Evolutionary conservation across 2,888 invertebrate genomes (phyloP).

Genomic region (Apoda limacodes): DNA sequence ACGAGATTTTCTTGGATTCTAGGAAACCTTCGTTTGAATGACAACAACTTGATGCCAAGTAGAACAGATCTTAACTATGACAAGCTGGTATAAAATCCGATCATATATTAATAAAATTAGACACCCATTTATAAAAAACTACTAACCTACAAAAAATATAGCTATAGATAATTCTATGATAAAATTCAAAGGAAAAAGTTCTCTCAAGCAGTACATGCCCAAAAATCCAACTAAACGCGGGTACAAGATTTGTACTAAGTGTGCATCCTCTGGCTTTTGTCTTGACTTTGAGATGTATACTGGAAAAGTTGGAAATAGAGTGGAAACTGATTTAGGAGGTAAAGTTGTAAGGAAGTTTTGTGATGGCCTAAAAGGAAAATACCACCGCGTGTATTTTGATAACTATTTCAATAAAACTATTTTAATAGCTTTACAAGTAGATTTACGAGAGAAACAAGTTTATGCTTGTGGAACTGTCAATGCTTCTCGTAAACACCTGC

Average conservation of each 20-base stretch:
- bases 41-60: conserved; percentile 11
- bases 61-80: conserved; percentile 8
- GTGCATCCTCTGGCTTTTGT: conserved; percentile 3
- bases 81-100: conserved; percentile 13
- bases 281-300: conserved; percentile 14
- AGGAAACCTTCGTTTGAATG: conserved; percentile 10
- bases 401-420: conserved; percentile 15
- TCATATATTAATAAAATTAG: conserved; percentile 7
- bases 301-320: conserved; percentile 10
- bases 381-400: conserved; percentile 12
- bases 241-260: conserved; percentile 1
- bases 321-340: conserved; percentile 11
- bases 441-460: conserved; percentile 8
- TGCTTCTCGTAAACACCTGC: conserved; percentile 3
- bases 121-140: conserved; percentile 6
- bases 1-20: conserved; percentile 8
- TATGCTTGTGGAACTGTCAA: conserved; percentile 13
- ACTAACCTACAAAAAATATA: conserved; percentile 2
- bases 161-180: conserved; percentile 5
- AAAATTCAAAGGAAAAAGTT: conserved; percentile 6
- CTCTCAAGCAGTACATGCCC: conserved; percentile 9
- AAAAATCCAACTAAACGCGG: conserved; percentile 10
- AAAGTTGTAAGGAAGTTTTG: conserved; percentile 11
- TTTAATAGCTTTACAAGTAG: conserved; percentile 11
- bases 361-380: conserved; percentile 4